Evolutionary conservation across 92 coral and sea anemone species (phyloP).

Genomic region (Muricea muricata): DNA sequence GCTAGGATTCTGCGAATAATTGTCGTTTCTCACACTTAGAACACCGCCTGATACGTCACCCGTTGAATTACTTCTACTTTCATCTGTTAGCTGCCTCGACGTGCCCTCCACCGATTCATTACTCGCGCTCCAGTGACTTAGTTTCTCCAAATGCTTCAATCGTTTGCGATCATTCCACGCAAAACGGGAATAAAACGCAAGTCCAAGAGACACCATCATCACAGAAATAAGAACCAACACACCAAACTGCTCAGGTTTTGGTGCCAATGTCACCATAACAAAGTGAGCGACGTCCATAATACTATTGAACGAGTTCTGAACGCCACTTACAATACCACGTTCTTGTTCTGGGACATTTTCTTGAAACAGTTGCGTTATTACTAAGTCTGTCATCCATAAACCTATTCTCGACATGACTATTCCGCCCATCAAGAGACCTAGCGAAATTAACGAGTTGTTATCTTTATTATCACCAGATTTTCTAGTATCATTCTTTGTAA

Average conservation of each 20-base stretch:
- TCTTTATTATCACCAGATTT: constrained; percentile 2
- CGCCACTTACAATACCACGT: constrained; percentile 94
- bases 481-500: not conserved
- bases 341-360: constrained; percentile 85
- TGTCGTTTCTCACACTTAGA: not conserved
- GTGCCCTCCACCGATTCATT: constrained; percentile 44
- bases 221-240: constrained; percentile 81
- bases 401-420: constrained; percentile 87
- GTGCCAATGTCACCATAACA: constrained; percentile 75
- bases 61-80: constrained; percentile 25
- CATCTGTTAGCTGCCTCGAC: constrained; percentile 15
- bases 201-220: constrained; percentile 77
- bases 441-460: constrained; percentile 75
- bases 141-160: constrained; percentile 83
- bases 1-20: not conserved
- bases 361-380: constrained; percentile 86
- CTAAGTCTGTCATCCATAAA: constrained; percentile 89
- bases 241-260: constrained; percentile 86
- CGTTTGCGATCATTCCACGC: constrained; percentile 87
- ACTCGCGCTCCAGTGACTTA: constrained; percentile 51
- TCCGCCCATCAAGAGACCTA: constrained; percentile 83
- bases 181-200: constrained; percentile 78
- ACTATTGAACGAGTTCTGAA: constrained; percentile 86
- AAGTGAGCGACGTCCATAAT: constrained; percentile 71
- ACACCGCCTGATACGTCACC: not conserved